Percentiles rank a stretch among this genome's conserved stretches.
Conservation (phyloP, 2,113 vertebrate species). For the Nothoprocta perdicaria region DNA sequence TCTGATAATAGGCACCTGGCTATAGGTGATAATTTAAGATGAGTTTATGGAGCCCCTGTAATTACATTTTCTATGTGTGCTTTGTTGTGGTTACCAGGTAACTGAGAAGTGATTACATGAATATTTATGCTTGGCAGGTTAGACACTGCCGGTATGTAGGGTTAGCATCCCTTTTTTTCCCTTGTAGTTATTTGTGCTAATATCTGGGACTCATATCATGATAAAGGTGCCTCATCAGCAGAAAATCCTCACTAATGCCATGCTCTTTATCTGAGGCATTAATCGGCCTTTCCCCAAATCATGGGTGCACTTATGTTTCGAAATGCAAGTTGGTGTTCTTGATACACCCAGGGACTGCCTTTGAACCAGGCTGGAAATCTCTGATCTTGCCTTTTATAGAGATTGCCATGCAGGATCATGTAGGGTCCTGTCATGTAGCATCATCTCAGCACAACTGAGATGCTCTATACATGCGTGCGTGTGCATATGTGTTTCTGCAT, state of each 20-base stretch:
- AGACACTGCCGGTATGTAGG: not conserved
- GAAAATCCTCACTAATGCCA: not conserved
- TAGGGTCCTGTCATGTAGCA: rapidly evolving
- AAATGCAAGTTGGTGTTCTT: not conserved
- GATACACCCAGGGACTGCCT: not conserved
- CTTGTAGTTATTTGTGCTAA: slow-evolving; percentile 1
- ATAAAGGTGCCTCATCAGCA: not conserved
- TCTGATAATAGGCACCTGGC: not conserved
- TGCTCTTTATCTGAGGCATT: slow-evolving; percentile 2
- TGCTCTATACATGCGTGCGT: not conserved
- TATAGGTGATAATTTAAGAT: slow-evolving; percentile 56
- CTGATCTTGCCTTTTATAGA: not conserved
- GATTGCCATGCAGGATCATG: rapidly evolving
- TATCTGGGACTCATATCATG: slow-evolving; percentile 23
- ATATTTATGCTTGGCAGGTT: slow-evolving; percentile 27
- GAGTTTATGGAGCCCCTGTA: slow-evolving; percentile 29
- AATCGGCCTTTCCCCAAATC: not conserved
- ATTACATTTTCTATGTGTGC: slow-evolving; percentile 13
- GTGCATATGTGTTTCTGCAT: rapidly evolving
- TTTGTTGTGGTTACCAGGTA: slow-evolving; percentile 55
- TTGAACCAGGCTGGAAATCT: not conserved
- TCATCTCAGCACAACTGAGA: not conserved
- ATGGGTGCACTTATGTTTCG: not conserved
- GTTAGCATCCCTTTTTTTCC: not conserved
- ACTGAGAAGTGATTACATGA: not conserved